These are phyloP conservation scores for Dysmachus trigonus DNA, from an alignment of 2,888 invertebrate genomes.

Conservation along the genomic window DNA sequence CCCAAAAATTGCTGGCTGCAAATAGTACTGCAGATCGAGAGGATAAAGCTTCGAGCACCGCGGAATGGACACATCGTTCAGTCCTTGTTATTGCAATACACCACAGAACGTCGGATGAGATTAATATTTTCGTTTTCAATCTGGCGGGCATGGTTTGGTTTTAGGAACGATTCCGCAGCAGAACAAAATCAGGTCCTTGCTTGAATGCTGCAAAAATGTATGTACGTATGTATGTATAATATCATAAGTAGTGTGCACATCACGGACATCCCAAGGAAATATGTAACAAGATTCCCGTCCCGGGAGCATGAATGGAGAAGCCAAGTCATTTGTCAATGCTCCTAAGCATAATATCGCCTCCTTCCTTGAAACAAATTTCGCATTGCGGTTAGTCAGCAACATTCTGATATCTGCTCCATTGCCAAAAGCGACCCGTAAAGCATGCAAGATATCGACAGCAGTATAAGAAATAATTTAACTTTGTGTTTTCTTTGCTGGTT, in stretches of 20 bases:
- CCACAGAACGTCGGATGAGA: background rate
- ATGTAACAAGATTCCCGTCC: conserved; percentile 19
- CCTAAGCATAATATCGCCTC: conserved; percentile 28
- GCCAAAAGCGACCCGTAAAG: conserved; percentile 20
- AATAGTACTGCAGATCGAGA: background rate
- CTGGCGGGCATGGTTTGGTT: background rate
- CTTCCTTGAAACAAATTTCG: conserved; percentile 33
- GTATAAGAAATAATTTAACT: conserved; percentile 28
- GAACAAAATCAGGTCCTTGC: background rate
- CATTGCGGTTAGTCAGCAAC: conserved; percentile 40
- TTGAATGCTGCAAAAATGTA: background rate
- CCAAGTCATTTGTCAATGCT: conserved; percentile 43
- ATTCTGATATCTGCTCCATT: conserved; percentile 24
- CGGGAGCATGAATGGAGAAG: background rate
- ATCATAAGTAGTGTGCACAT: conserved; percentile 3
- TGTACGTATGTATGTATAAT: background rate
- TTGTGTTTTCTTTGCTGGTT: background rate
- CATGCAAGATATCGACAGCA: conserved; percentile 24
- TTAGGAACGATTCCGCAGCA: background rate
- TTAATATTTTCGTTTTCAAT: conserved; percentile 32
- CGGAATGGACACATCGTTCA: background rate
- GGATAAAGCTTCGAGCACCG: background rate
- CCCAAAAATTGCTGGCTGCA: conserved; percentile 24
- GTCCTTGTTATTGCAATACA: conserved; percentile 6
- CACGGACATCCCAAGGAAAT: conserved; percentile 20